Conservation (phyloP, 2,888 invertebrate genomes). For the Orchesellides sinensis region DNA sequence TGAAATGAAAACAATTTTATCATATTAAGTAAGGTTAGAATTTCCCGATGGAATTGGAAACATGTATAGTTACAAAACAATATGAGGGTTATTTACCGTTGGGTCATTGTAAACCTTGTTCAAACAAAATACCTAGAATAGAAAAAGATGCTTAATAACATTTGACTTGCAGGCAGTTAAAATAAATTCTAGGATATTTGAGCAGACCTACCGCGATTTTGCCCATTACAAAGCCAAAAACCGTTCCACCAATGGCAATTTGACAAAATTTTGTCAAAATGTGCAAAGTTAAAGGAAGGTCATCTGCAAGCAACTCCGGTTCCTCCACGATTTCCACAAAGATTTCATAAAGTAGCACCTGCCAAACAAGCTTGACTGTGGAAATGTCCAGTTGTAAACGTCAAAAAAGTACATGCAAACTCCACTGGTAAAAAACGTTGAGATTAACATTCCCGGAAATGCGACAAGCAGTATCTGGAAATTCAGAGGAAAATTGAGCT, state of each 20-base stretch:
- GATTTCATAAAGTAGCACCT: conserved; percentile 77
- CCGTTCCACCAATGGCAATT: conserved; percentile 77
- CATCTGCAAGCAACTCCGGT: conserved; percentile 35
- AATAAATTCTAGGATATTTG: too few species aligned
- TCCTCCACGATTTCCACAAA: conserved; percentile 72
- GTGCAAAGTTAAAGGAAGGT: conserved; percentile 26
- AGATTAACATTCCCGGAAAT: conserved; percentile 71
- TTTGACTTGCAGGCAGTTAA: too few species aligned
- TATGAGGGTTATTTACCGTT: conserved; percentile 72
- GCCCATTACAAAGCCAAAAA: conserved; percentile 77
- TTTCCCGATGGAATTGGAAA: neutral
- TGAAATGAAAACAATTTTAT: neutral
- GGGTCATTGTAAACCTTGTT: conserved; percentile 77
- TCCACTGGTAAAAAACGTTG: conserved; percentile 70
- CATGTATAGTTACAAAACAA: neutral
- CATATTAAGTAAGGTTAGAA: neutral
- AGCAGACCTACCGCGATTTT: conserved; percentile 76
- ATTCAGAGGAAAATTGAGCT: neutral
- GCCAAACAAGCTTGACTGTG: conserved; percentile 77
- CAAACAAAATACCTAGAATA: conserved; percentile 77
- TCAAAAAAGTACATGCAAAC: conserved; percentile 63
- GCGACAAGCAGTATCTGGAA: conserved; percentile 71
- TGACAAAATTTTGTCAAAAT: conserved; percentile 75
- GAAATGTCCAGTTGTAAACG: conserved; percentile 70
- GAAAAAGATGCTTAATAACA: too few species aligned